Conservation (phyloP, 2,113 vertebrate species). For the Microcebus griseorufus region DNA sequence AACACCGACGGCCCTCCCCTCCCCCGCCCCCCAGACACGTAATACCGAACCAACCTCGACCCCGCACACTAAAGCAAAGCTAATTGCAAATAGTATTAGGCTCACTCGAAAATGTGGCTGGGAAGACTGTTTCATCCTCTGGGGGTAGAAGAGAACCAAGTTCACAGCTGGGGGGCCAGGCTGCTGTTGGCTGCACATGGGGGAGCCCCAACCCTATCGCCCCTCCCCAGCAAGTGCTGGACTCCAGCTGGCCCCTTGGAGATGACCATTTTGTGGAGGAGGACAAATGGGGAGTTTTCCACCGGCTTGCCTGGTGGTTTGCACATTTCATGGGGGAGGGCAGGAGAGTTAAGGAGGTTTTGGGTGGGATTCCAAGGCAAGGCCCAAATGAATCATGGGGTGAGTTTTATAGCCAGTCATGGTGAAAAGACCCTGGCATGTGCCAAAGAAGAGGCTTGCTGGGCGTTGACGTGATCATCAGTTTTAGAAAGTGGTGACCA, state of each 20-base stretch:
- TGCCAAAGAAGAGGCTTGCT: slow-evolving; percentile 37
- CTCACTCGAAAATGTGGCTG: slow-evolving; percentile 74
- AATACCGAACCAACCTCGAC: slow-evolving; percentile 65
- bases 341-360: neutral
- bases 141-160: slow-evolving; percentile 54
- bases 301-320: slow-evolving; percentile 8
- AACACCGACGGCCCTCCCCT: slow-evolving; percentile 67
- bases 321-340: neutral
- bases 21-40: neutral
- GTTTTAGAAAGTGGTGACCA: neutral
- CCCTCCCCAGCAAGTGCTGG: slow-evolving; percentile 55
- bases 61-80: slow-evolving; percentile 78
- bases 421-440: neutral
- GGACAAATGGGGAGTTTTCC: slow-evolving; percentile 29
- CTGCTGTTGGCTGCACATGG: slow-evolving; percentile 10
- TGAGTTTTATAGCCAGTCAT: neutral
- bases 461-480: neutral
- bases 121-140: slow-evolving; percentile 45
- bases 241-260: slow-evolving; percentile 54
- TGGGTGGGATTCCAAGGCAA: neutral
- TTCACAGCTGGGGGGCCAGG: slow-evolving; percentile 68
- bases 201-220: neutral
- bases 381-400: accelerated
- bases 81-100: slow-evolving; percentile 81
- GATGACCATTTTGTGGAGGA: slow-evolving; percentile 53